Evolutionary conservation across 2,888 invertebrate genomes (phyloP), one percentile per base, ranked within the genome.

Genomic region (Drosophila cracens): DNA sequence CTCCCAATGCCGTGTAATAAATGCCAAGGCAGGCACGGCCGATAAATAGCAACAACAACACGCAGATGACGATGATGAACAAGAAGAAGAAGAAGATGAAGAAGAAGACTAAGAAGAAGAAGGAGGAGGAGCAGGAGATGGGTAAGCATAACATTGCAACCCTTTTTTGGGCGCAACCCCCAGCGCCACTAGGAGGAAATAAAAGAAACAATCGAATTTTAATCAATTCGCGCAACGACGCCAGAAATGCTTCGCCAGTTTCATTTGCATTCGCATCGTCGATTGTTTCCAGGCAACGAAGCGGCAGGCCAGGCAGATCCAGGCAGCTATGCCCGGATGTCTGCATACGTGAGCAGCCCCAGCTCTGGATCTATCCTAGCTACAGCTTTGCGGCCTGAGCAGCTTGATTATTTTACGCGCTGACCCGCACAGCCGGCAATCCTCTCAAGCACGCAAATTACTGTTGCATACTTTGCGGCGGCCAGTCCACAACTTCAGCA

Each of bases 171-270:
- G 21, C 56, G 33, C 69, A 58, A 67, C 57, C 66, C 66, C 58
- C 48, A 48, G 61, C 60, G 62, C 65, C 63, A 16, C 51, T 4
- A 27, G 11, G 66, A 65, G 75, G 60, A 79, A 87, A 84, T 83
- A 86, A 89, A 82, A 83, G 90, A 89, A 91, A 89, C 91, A 91
- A 92, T 92, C 92, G 92, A 93, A 92, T 92, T 92, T 92, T 92
- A 92, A 92, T 92, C 93, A 93, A 92, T 93, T 91, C 92, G 84
- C 84, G 78, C 78, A 77, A 66, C 64, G 64, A 18, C 61, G 31
- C 38, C 70, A 25, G 46, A 52, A 76, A 69, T 65, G 70, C 76
- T 66, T 76, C 73, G 74, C 60, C 74, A 71, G 64, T 74, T 82
- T 81, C 83, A 86, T 83, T 81, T 81, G 79, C 83, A 83, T 84